Percentiles rank a stretch among this genome's conserved stretches.
Conservation (phyloP, 2,797 vertebrate genomes). For the Tauraco hartlaubi region DNA sequence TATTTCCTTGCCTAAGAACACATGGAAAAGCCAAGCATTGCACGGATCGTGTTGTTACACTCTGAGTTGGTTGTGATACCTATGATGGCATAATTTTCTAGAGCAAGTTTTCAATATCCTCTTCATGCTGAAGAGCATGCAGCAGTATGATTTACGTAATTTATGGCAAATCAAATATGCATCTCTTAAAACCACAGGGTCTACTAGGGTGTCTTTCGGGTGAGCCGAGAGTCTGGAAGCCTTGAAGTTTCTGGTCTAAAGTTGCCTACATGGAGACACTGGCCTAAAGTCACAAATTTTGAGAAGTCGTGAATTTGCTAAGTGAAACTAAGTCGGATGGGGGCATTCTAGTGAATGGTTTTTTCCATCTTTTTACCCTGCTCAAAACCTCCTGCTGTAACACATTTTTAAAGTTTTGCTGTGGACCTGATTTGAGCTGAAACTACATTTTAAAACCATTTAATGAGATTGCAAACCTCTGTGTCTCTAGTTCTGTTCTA, state of each 20-base stretch:
- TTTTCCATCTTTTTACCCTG: not conserved
- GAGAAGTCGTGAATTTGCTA: not conserved
- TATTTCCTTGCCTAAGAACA: not conserved
- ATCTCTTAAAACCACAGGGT: not conserved
- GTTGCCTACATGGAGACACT: not conserved
- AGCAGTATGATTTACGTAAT: not conserved
- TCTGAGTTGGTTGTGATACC: not conserved
- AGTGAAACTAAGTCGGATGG: not conserved
- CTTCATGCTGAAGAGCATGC: not conserved
- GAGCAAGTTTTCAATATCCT: not conserved
- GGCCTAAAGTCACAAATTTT: not conserved
- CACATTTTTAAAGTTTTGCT: not conserved
- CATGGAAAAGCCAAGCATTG: not conserved
- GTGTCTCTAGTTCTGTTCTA: not conserved
- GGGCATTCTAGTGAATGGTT: not conserved
- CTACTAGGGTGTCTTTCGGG: not conserved
- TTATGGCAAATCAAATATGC: not conserved
- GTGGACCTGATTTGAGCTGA: not conserved
- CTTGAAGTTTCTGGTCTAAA: not conserved
- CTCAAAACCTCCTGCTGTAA: not conserved
- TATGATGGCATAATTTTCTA: not conserved
- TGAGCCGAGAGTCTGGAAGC: not conserved
- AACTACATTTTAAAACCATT: not conserved
- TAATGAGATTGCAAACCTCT: not conserved
- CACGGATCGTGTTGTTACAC: fast-evolving